Evolutionary conservation across 2,888 invertebrate genomes (phyloP).

Genomic region (Dioctria rufipes): DNA sequence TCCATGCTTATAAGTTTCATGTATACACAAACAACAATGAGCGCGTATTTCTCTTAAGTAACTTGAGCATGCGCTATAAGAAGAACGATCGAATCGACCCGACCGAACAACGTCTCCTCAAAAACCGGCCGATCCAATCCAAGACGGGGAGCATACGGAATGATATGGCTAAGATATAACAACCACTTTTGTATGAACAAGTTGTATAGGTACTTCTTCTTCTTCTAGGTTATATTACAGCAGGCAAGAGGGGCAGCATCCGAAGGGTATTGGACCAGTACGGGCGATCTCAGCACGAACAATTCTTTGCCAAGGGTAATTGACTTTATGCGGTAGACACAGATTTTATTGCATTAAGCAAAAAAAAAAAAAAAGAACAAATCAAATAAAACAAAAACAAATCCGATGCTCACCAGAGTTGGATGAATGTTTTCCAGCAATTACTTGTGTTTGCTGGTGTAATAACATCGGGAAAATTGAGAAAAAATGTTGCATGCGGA

Average conservation of each 20-base stretch:
- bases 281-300: conserved; percentile 23
- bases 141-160: conserved; percentile 1
- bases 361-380: background rate
- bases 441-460: conserved; percentile 48
- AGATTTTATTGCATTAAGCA: conserved; percentile 47
- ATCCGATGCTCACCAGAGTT: conserved; percentile 36
- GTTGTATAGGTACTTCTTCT: background rate
- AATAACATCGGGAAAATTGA: conserved; percentile 39
- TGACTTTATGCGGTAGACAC: conserved; percentile 48
- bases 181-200: conserved; percentile 5
- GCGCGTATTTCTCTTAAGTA: conserved; percentile 46
- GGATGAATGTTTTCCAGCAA: conserved; percentile 44
- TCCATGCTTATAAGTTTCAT: conserved; percentile 32
- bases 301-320: conserved; percentile 42
- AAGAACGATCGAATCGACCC: conserved; percentile 15
- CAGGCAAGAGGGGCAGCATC: background rate
- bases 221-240: too few species aligned
- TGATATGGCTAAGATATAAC: conserved; percentile 19
- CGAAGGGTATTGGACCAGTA: background rate
- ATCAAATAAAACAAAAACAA: too few species aligned
- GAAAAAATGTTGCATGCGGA: conserved; percentile 8
- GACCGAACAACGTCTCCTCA: too few species aligned
- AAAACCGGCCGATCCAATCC: too few species aligned
- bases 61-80: conserved; percentile 38
- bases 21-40: conserved; percentile 47